Evolutionary conservation across 2,888 invertebrate genomes (phyloP).

Genomic region (Cerceris ruficornis): DNA sequence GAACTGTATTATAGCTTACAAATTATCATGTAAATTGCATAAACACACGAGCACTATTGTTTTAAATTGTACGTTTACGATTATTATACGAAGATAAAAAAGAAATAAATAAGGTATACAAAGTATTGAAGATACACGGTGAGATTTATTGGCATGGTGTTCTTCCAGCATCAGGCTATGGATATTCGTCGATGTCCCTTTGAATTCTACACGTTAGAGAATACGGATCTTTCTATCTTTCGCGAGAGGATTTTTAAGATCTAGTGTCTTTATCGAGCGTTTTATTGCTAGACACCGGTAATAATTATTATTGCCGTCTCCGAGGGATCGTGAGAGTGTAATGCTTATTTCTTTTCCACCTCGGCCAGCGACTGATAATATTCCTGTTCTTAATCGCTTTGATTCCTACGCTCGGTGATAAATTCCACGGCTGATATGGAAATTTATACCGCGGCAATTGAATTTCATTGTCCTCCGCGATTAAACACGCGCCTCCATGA

Average conservation of each 20-base stretch:
- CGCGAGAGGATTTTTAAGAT: slow-evolving; percentile 48
- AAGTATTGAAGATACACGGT: slow-evolving; percentile 77
- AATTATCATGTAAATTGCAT: slow-evolving; percentile 81
- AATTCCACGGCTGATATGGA: background rate
- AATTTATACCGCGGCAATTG: background rate
- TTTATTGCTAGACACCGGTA: slow-evolving; percentile 54
- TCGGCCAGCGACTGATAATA: background rate
- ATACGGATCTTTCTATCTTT: slow-evolving; percentile 28
- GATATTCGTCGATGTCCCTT: no score
- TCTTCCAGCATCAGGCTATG: no score
- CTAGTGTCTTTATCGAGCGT: slow-evolving; percentile 36
- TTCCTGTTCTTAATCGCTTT: slow-evolving; percentile 41
- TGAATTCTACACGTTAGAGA: no score
- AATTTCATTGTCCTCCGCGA: background rate
- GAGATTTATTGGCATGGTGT: slow-evolving; percentile 68
- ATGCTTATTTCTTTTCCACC: slow-evolving; percentile 36
- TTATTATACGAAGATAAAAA: slow-evolving; percentile 80
- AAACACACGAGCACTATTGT: slow-evolving; percentile 80
- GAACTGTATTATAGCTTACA: slow-evolving; percentile 81
- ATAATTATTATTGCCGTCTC: slow-evolving; percentile 54
- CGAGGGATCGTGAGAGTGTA: slow-evolving; percentile 38
- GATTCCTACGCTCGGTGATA: slow-evolving; percentile 28
- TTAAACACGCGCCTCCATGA: background rate
- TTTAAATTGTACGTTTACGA: slow-evolving; percentile 81
- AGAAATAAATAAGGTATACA: slow-evolving; percentile 80